Percentiles rank a stretch among this genome's conserved stretches.
phyloP scores from a whole-genome alignment of 1,140 invertebrate genomes.

The Theocolax elegans region DNA sequence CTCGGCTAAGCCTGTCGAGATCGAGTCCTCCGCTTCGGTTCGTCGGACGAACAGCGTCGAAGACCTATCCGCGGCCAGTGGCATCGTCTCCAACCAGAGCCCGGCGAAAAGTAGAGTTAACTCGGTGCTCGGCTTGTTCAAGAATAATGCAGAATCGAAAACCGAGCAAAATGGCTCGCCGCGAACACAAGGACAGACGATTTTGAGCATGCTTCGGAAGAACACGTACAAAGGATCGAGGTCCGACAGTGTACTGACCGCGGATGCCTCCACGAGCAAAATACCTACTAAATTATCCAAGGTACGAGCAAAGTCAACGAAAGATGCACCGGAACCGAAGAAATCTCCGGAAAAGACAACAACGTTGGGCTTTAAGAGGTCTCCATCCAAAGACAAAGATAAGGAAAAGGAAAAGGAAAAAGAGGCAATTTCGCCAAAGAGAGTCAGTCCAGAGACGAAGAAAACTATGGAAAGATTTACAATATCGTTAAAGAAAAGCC shows the following conservation, averaged over 20 bases:
- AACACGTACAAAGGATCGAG: conserved; percentile 55
- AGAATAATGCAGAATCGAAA: conserved; percentile 67
- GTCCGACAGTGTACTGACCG: conserved; percentile 44
- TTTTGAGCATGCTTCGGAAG: conserved; percentile 57
- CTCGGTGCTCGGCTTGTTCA: conserved; percentile 79
- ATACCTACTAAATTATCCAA: conserved; percentile 59
- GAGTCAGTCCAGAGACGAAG: conserved; percentile 45
- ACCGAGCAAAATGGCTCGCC: conserved; percentile 38
- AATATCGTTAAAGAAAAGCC: conserved; percentile 54
- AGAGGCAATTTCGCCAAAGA: conserved; percentile 35
- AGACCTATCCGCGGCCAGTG: conserved; percentile 68
- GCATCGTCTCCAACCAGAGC: conserved; percentile 39
- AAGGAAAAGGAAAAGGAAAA: conserved; percentile 45
- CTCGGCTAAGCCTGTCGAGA: conserved; percentile 71
- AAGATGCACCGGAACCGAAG: conserved; percentile 45
- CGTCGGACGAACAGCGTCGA: conserved; percentile 77
- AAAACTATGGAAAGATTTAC: conserved; percentile 44
- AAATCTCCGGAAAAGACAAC: conserved; percentile 48
- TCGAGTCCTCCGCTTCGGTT: conserved; percentile 65
- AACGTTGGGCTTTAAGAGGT: conserved; percentile 21
- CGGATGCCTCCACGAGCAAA: conserved; percentile 49
- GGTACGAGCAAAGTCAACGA: conserved; percentile 44
- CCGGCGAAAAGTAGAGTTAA: conserved; percentile 71
- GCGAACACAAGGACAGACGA: conserved; percentile 41
- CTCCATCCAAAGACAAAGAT: conserved; percentile 43